Base-by-base conservation (phyloP, 1,140 invertebrate genomes). In the Drosophila arawakana region DNA sequence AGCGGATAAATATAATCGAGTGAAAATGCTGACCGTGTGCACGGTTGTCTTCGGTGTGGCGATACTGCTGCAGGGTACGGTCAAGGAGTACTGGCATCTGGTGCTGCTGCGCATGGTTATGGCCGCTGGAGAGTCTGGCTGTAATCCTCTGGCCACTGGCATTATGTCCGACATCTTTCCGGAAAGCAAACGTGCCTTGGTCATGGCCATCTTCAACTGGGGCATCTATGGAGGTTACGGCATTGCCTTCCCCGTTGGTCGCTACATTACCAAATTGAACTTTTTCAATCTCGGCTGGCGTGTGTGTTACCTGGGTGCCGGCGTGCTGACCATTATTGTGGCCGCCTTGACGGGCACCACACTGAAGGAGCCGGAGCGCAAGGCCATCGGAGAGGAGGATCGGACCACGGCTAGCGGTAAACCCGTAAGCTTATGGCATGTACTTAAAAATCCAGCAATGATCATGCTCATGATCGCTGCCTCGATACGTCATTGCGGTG, bases 211-310 rank as follows among this genome's bases (percentile, higher is more conserved):
- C 60, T 98, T 98, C 93, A 98, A 98, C 92, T 98, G 97, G 97
- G 98, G 98, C 37, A 98, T 99, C 73, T 99, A 99, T 86, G 96
- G 97, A 18, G 98, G 97, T 9, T 98, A 98, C 76, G 97, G 97
- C 44, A 95, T 98, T 50, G 97, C 97, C 8, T 98, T 98, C 91
- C 97, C 97, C 0, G 95, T 98, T 15, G 97, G 97, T 1, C 95
- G 97, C 75, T 98, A 98, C 80, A 94, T 98, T 44, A 97, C 97
- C 1, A 93, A 94, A 46, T 83, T 96, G 11, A 96, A 98, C 84
- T 94, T 96, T 46, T 96, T 96, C 94, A 94, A 95, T 72, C 90
- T 97, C 92, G 97, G 97, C 30, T 99, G 98, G 97, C 94, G 98
- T 83, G 94, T 97, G 18, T 96, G 96, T 21, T 99, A 98, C 92